Percentiles rank a stretch among this genome's conserved stretches.
Conservation (phyloP, 1,140 invertebrate genomes). For the Scaptomyza hsui region DNA sequence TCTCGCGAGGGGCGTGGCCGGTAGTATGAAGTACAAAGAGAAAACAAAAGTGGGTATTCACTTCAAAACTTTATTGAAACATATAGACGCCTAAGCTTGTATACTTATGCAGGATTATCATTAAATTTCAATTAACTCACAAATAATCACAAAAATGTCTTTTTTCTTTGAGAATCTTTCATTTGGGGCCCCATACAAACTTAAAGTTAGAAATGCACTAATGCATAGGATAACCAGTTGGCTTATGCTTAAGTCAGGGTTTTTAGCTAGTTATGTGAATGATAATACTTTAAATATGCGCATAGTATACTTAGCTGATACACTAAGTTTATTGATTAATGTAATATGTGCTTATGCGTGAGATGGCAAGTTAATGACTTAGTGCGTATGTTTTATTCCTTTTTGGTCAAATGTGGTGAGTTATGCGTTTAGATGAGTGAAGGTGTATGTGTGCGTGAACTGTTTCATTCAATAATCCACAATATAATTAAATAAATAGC, state of each 20-base stretch:
- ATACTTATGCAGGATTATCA: slow-evolving; percentile 69
- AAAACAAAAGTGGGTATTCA: slow-evolving; percentile 26
- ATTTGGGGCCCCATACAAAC: slow-evolving; percentile 22
- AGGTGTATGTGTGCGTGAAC: slow-evolving; percentile 4
- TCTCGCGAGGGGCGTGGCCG: slow-evolving; percentile 62
- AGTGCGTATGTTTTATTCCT: slow-evolving; percentile 36
- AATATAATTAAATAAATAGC: slow-evolving; percentile 14
- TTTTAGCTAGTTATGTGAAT: slow-evolving; percentile 28
- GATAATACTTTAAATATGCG: slow-evolving; percentile 50
- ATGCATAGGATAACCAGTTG: slow-evolving; percentile 18
- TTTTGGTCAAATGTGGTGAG: slow-evolving; percentile 65
- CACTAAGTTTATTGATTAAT: slow-evolving; percentile 37
- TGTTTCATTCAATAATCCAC: slow-evolving; percentile 25
- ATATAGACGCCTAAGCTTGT: slow-evolving; percentile 57
- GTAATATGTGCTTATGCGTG: slow-evolving; percentile 16
- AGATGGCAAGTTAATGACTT: slow-evolving; percentile 70
- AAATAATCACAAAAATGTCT: slow-evolving; percentile 78
- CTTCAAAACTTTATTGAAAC: slow-evolving; percentile 71
- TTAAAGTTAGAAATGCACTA: slow-evolving; percentile 33
- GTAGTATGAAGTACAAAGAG: slow-evolving; percentile 24
- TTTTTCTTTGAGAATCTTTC: slow-evolving; percentile 44
- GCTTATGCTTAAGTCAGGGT: slow-evolving; percentile 28
- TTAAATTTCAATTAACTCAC: slow-evolving; percentile 74
- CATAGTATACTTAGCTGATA: slow-evolving; percentile 44
- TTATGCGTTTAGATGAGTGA: neutral